phyloP scores from a whole-genome alignment of 1,140 invertebrate species.

The Pseudomyrmex dendroicus region DNA sequence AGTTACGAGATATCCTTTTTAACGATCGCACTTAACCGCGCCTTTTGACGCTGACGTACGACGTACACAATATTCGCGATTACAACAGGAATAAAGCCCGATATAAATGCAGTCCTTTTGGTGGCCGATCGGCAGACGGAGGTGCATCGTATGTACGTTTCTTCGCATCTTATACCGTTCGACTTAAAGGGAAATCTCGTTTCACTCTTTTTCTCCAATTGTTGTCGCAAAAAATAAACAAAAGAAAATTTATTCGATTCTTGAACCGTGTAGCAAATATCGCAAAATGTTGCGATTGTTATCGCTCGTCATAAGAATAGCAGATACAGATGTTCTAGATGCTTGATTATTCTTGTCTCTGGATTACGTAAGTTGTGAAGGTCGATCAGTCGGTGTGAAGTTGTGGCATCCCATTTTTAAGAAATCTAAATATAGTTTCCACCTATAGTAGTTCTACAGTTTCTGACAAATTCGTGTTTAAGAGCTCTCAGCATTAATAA shows the following conservation, averaged over 20 bases:
- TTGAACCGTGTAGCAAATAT: neutral
- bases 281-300: neutral
- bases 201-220: neutral
- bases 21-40: conserved; percentile 72
- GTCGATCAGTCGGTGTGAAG: no score
- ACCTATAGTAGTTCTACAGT: no score
- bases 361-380: conserved; percentile 24
- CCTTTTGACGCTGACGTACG: conserved; percentile 54
- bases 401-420: no score
- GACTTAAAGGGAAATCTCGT: conserved; percentile 1
- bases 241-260: neutral
- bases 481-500: no score
- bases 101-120: conserved; percentile 64
- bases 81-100: conserved; percentile 46
- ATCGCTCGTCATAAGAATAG: neutral
- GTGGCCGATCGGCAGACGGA: conserved; percentile 20
- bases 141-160: conserved; percentile 14
- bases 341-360: neutral
- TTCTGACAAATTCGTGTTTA: no score
- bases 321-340: neutral
- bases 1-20: conserved; percentile 64
- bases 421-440: no score
- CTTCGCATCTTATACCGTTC: conserved; percentile 7
- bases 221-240: neutral
- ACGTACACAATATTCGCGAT: conserved; percentile 62